Base-by-base conservation (phyloP, 2,797 vertebrate species). In the Lerista edwardsae region DNA sequence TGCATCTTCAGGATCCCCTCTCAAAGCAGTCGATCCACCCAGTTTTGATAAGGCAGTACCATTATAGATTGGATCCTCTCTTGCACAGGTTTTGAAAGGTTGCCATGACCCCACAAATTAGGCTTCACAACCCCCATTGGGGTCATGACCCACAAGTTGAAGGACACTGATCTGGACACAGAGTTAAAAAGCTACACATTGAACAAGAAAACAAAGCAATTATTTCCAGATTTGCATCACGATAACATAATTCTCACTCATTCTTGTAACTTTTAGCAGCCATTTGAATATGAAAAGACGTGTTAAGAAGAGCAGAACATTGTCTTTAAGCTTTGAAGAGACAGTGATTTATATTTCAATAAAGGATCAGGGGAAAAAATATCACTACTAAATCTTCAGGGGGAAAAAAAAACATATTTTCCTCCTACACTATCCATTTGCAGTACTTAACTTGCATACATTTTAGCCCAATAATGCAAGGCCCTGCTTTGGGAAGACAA, bases 281-380 rank as follows among this genome's bases (percentile, higher is more conserved):
- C 31, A 93, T 95, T 94, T 94, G 91, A 95, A 95, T 94, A 95
- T 93, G 92, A 95, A 94, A 95, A 90, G 90, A 77, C 80, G 89
- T 91, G 88, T 83, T 94, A 94, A 93, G 68, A 88, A 88, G 89
- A 91, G 80, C 85, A 93, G 83, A 87, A 61, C 80, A 34, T 74
- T 39, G 88, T 79, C 84, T 93, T 89, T 88, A 91, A 79, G 87
- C 87, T 87, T 86, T 87, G 61, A 81, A 86, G 92, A 90, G 88
- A 39, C 9, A 88, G 86, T 73, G 91, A 93, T 95, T 94, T 91
- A 87, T 94, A 92, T 93, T 91, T 93, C 88, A 92, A 88, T 83
- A 79, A 90, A 69, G 3, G 14, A 31, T 64, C 41, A 79, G 75
- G 2, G 6, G 69, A 79, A 47, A 86, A 92, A 86, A 68, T 71